Evolutionary conservation across 2,797 vertebrate genomes (phyloP).

Genomic region (Pantherophis alleghaniensis): DNA sequence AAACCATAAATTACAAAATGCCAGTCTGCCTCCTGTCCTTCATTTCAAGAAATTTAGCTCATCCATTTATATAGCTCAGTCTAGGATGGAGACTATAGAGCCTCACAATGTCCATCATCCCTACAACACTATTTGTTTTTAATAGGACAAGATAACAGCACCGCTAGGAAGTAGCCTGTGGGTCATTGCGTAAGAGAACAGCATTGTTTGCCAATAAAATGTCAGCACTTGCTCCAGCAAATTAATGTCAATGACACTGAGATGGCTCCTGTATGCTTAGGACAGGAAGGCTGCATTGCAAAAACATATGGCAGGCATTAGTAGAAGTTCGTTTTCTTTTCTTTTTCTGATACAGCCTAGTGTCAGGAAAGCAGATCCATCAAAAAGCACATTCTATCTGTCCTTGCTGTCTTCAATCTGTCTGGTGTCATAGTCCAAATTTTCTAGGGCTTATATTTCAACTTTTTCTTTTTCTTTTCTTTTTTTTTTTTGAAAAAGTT

Average conservation of each 20-base stretch:
- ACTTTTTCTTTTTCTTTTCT: neutral
- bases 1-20: neutral
- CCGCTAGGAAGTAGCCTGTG: neutral
- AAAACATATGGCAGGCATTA: neutral
- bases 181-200: accelerated
- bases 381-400: neutral
- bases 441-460: neutral
- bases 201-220: neutral
- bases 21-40: neutral
- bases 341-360: neutral
- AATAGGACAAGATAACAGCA: neutral
- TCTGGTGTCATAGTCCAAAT: neutral
- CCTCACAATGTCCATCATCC: neutral
- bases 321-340: neutral
- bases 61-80: neutral
- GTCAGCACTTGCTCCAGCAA: neutral
- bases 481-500: too few relatives aligned
- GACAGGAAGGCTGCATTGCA: neutral
- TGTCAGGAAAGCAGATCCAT: neutral
- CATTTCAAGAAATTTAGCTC: neutral
- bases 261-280: neutral
- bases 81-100: neutral
- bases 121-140: neutral
- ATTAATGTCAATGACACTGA: conserved; percentile 21
- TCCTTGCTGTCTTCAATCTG: neutral